These are phyloP conservation scores for Orgyia antiqua DNA, from an alignment of 2,888 invertebrate species.

Conservation along the genomic window DNA sequence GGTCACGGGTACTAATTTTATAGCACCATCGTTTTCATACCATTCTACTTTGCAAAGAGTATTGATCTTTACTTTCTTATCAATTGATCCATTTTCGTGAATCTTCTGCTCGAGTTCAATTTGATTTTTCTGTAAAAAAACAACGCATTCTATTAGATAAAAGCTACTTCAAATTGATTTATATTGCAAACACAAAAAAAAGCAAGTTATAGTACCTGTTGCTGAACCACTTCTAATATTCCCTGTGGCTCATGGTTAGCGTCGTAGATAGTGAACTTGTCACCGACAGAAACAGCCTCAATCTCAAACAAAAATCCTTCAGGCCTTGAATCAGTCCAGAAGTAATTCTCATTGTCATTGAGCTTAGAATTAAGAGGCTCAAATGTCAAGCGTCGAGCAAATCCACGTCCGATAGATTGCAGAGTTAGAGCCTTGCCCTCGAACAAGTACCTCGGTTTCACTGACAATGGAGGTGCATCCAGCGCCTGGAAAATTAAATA, in stretches of 20 bases:
- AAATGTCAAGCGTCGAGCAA: conserved; percentile 85
- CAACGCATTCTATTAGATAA: background rate
- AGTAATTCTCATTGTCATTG: conserved; percentile 84
- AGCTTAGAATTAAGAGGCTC: conserved; percentile 79
- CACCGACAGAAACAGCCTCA: conserved; percentile 81
- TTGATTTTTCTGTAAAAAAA: conserved; percentile 59
- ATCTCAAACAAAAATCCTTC: conserved; percentile 86
- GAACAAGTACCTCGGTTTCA: conserved; percentile 79
- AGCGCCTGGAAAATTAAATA: conserved; percentile 58
- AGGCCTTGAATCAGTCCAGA: conserved; percentile 87
- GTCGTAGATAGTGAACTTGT: conserved; percentile 85
- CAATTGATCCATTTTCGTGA: conserved; percentile 65
- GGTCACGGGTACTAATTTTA: conserved; percentile 77
- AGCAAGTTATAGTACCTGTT: conserved; percentile 74
- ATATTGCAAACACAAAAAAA: too few relatives aligned
- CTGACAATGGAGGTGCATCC: conserved; percentile 61
- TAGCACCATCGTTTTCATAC: conserved; percentile 81
- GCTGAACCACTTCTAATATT: conserved; percentile 80
- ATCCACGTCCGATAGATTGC: conserved; percentile 84
- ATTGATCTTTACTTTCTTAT: conserved; percentile 80
- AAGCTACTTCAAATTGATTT: background rate
- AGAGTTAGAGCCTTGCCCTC: conserved; percentile 82
- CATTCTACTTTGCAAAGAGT: conserved; percentile 83
- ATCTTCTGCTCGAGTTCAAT: conserved; percentile 67
- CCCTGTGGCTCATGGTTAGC: conserved; percentile 82